Conservation (phyloP, 2,888 invertebrate species). For the Oxyteleia sp. region DNA sequence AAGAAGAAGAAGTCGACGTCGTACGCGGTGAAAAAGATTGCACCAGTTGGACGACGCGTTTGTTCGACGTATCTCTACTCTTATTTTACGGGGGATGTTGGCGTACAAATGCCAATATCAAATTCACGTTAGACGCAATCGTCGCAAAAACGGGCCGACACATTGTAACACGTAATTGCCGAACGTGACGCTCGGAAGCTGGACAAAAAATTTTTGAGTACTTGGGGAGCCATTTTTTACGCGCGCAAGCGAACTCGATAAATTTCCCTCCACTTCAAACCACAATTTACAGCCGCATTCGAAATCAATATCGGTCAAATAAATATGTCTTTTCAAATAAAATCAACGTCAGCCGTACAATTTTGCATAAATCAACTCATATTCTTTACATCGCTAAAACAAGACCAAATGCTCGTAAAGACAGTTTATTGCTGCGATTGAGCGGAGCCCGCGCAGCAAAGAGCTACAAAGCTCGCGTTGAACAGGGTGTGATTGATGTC, state of each 20-base stretch:
- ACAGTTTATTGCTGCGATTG: conserved; percentile 64
- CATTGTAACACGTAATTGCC: too few relatives aligned
- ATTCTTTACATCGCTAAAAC: conserved; percentile 50
- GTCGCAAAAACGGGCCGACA: too few relatives aligned
- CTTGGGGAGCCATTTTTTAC: conserved; percentile 10
- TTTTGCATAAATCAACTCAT: conserved; percentile 51
- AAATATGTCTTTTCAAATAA: conserved; percentile 44
- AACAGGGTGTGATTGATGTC: conserved; percentile 84
- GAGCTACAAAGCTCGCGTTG: conserved; percentile 73
- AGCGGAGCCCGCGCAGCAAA: conserved; percentile 43
- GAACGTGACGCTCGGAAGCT: too few relatives aligned
- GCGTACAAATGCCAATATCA: neutral
- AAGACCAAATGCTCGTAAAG: conserved; percentile 68
- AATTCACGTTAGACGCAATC: neutral
- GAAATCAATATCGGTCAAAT: conserved; percentile 53
- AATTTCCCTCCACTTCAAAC: conserved; percentile 21
- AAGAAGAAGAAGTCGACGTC: conserved; percentile 40
- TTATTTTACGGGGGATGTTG: neutral
- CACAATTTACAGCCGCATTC: conserved; percentile 35
- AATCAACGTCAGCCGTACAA: conserved; percentile 42
- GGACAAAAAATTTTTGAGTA: too few relatives aligned
- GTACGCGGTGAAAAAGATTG: conserved; percentile 27
- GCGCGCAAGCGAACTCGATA: neutral
- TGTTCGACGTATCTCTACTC: neutral
- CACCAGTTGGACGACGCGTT: conserved; percentile 13